Percentiles rank a stretch among this genome's conserved stretches.
These are phyloP conservation scores for Lingula anatina DNA, from an alignment of 2,888 invertebrate species.

Conservation along the genomic window DNA sequence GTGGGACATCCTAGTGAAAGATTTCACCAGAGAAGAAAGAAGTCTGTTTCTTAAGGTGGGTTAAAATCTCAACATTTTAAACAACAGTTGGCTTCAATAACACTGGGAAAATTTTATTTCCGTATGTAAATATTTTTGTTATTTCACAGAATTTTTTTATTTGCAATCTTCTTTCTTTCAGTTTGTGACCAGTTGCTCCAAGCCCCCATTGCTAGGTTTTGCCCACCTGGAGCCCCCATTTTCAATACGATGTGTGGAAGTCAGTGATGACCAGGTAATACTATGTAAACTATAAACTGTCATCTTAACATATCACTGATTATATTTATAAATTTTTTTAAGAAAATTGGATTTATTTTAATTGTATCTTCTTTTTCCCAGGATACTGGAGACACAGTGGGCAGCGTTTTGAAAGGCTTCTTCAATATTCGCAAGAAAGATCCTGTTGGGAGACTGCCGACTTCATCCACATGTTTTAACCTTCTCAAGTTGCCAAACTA, in stretches of 20 bases:
- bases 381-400: conserved; percentile 63
- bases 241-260: conserved; percentile 98
- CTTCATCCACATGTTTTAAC: conserved; percentile 98
- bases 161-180: too few relatives aligned
- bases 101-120: too few relatives aligned
- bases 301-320: too few relatives aligned
- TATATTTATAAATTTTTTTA: background rate
- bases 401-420: conserved; percentile 95
- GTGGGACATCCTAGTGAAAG: conserved; percentile 95
- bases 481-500: conserved; percentile 94
- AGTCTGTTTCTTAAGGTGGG: conserved; percentile 81
- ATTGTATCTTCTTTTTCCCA: conserved; percentile 23
- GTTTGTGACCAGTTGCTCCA: conserved; percentile 77
- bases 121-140: too few relatives aligned
- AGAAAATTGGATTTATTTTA: background rate
- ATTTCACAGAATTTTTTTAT: too few relatives aligned
- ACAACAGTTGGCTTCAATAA: too few relatives aligned
- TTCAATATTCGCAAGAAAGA: conserved; percentile 75
- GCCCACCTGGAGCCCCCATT: conserved; percentile 95
- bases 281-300: too few relatives aligned
- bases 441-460: conserved; percentile 78
- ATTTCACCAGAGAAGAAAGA: conserved; percentile 87
- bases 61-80: background rate
- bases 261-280: conserved; percentile 77
- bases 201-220: conserved; percentile 92